Percentiles rank a stretch among this genome's conserved stretches.
Evolutionary conservation across 1,140 invertebrate genomes (phyloP).

Genomic region (Drosophila nigrodunni): DNA sequence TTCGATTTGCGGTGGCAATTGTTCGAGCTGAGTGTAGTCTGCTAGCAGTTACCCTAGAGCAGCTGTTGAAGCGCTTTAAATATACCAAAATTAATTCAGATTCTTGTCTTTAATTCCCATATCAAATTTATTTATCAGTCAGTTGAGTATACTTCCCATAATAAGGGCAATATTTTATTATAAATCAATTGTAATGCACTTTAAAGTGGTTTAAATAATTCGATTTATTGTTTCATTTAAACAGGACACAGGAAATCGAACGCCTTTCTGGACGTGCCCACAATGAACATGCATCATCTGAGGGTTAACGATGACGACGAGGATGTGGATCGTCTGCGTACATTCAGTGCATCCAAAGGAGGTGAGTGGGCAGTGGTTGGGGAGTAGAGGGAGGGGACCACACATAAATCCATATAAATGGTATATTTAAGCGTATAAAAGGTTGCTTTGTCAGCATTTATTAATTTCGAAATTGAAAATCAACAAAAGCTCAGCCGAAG

Average conservation of each 20-base stretch:
- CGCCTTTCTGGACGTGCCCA: slow-evolving; percentile 93
- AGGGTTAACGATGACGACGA: slow-evolving; percentile 88
- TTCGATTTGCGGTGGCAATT: no score
- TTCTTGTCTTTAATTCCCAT: no score
- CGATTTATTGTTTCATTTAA: slow-evolving; percentile 16
- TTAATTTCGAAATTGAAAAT: slow-evolving; percentile 79
- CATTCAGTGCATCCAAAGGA: slow-evolving; percentile 96
- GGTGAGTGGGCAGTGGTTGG: slow-evolving; percentile 85
- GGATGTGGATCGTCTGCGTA: slow-evolving; percentile 93
- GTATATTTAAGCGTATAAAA: slow-evolving; percentile 9
- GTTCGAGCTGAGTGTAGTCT: no score
- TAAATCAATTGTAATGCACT: slow-evolving; percentile 38
- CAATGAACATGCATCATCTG: slow-evolving; percentile 85
- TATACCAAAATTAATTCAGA: no score
- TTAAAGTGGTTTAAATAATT: slow-evolving; percentile 25
- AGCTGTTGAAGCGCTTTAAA: no score
- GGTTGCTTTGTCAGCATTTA: slow-evolving; percentile 44
- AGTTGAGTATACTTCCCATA: not conserved
- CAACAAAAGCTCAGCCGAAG: slow-evolving; percentile 49
- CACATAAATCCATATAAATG: no score
- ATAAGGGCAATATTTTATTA: not conserved
- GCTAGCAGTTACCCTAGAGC: no score
- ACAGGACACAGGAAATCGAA: slow-evolving; percentile 88
- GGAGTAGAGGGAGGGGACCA: not conserved
- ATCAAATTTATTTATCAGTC: no score